These are phyloP conservation scores for Cantharis rufa DNA, from an alignment of 2,888 invertebrate species.

Conservation along the genomic window DNA sequence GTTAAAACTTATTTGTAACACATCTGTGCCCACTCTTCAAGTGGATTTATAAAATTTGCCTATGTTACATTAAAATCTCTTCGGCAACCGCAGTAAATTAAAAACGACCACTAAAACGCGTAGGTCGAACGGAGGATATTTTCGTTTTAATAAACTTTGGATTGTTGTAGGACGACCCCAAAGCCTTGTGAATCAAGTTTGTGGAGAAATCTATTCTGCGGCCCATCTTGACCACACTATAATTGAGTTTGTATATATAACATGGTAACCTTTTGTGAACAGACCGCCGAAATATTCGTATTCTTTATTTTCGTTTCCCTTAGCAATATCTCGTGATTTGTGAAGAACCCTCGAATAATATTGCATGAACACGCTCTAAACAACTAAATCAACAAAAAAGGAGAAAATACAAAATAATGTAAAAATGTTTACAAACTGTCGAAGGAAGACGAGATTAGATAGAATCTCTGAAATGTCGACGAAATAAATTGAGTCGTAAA, in stretches of 20 bases:
- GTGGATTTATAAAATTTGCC: background rate
- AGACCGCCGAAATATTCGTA: conserved; percentile 18
- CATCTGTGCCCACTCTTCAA: conserved; percentile 22
- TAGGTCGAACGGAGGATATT: background rate
- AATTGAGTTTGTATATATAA: conserved; percentile 24
- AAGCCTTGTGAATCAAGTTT: conserved; percentile 13
- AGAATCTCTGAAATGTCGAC: background rate
- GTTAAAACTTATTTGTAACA: conserved; percentile 28
- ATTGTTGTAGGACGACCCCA: conserved; percentile 15
- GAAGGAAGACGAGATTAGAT: background rate
- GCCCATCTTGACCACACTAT: conserved; percentile 25
- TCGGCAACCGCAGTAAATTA: conserved; percentile 13
- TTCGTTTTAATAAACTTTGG: background rate
- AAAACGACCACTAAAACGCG: background rate
- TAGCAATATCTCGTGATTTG: conserved; percentile 4
- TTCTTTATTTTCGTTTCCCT: conserved; percentile 1
- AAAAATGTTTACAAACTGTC: background rate
- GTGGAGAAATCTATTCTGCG: background rate
- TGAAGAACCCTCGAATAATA: conserved; percentile 12
- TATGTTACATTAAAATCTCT: conserved; percentile 1
- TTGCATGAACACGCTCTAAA: conserved; percentile 18
- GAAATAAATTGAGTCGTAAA: conserved; percentile 25
- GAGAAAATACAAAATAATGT: background rate
- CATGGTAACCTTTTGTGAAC: conserved; percentile 17
- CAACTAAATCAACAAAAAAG: background rate